Conservation (phyloP, 2,797 vertebrate species). For the Tapirus indicus region DNA sequence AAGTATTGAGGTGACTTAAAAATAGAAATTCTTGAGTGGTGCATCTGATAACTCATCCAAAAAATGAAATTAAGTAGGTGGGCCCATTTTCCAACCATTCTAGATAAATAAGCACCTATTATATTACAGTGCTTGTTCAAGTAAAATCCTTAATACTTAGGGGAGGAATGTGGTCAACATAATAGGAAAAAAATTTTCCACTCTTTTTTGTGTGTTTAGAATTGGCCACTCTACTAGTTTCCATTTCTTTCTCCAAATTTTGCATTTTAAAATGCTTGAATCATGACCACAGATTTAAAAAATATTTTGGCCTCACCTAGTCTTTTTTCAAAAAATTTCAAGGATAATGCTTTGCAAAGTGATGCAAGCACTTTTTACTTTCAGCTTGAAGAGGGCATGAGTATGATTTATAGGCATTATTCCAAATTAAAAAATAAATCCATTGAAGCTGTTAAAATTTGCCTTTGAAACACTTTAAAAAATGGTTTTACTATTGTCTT, state of each 20-base stretch:
- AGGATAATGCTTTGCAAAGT: conserved; percentile 36
- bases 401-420: conserved; percentile 32
- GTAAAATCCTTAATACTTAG: conserved; percentile 34
- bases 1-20: background rate
- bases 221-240: conserved; percentile 53
- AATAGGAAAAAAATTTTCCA: conserved; percentile 69
- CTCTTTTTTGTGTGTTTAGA: conserved; percentile 63
- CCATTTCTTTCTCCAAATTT: conserved; percentile 70
- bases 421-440: conserved; percentile 56
- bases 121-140: conserved; percentile 23
- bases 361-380: background rate
- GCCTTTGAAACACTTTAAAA: conserved; percentile 46
- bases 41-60: background rate
- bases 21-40: conserved; percentile 40
- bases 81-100: conserved; percentile 21
- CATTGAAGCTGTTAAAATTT: conserved; percentile 64
- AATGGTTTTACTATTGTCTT: conserved; percentile 36
- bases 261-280: conserved; percentile 69
- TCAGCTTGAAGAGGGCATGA: conserved; percentile 11
- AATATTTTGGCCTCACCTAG: conserved; percentile 41
- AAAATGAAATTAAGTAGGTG: conserved; percentile 8
- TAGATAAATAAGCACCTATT: conserved; percentile 44
- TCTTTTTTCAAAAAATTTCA: conserved; percentile 1
- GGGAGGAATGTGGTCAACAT: conserved; percentile 67
- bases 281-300: conserved; percentile 60